These are phyloP conservation scores for Lasioglossum malachurum DNA, from an alignment of 2,888 invertebrate genomes.

Conservation along the genomic window DNA sequence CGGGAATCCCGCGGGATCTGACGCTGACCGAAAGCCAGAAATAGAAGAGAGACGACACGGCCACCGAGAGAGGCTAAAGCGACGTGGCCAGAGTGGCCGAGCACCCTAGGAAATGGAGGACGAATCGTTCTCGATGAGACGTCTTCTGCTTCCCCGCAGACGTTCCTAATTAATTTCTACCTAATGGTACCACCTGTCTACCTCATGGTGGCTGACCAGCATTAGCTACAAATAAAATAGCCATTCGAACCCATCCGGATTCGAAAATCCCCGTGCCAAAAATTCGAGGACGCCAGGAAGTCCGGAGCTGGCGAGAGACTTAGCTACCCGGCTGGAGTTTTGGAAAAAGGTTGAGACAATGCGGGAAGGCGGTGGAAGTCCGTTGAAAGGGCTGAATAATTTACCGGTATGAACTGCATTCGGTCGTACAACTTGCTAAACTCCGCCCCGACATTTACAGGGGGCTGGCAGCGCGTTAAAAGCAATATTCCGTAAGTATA, in stretches of 20 bases:
- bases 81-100: constrained; percentile 50
- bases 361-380: constrained; percentile 44
- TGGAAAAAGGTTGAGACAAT: constrained; percentile 44
- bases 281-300: background rate
- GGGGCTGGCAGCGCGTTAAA: constrained; percentile 70
- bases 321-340: background rate
- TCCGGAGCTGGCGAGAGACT: constrained; percentile 3
- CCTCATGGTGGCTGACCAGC: background rate
- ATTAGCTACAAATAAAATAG: too few relatives aligned
- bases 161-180: constrained; percentile 40
- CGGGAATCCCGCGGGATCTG: constrained; percentile 65
- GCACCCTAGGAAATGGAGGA: constrained; percentile 51
- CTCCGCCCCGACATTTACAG: constrained; percentile 73
- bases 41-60: constrained; percentile 65
- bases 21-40: constrained; percentile 70
- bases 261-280: background rate
- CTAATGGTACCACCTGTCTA: background rate
- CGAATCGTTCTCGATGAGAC: constrained; percentile 32
- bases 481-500: constrained; percentile 76
- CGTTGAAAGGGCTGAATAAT: constrained; percentile 71
- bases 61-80: constrained; percentile 40
- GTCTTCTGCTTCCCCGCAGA: constrained; percentile 34
- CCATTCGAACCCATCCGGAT: too few relatives aligned
- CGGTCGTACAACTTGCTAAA: constrained; percentile 70
- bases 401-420: constrained; percentile 71